Base-by-base conservation (phyloP, 2,888 invertebrate species). In the Mongoloraphidia duomilia region DNA sequence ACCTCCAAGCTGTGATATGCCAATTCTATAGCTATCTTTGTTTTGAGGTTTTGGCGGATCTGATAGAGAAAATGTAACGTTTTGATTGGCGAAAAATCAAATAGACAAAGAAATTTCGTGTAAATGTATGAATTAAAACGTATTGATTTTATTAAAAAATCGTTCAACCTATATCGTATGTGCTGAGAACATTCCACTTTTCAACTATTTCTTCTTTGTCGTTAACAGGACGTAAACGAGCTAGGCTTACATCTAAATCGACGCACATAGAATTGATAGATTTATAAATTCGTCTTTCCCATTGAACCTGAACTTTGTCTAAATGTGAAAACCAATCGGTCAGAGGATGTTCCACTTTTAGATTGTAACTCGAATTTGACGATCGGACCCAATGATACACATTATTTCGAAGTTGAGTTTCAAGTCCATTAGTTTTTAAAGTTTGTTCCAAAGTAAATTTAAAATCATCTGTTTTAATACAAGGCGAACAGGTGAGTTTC, bases 221-320 rank as follows among this genome's bases (percentile, higher is more conserved):
- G 41, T 76, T 73, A 36, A 78, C 79, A 9, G 79, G 71, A 53
- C 94, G 72, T 54, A 84, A 72, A 63, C 84, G 81, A 2, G 88
- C 87, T 52, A 93, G 67, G 8, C 88, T 84, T 41, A 91, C 84
- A 60, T 87, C 87, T 43, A 95, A 70, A 67, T 96, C 94, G 41
- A 81, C 83, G 59, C 92, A 91, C 89, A 95, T 95, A 2, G 93
- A 92, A 70, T 93, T 92, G 49, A 96, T 71, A 17, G 93, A 94
- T 69, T 95, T 95, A 59, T 92, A 84, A 47, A 96, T 91, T 53
- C 94, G 75, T 57, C 90, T 84, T 64, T 95, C 95, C 95, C 95
- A 96, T 57, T 87, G 84, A 33, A 83, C 77, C 61, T 93, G 92
- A 12, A 89, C 83, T 68, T 91, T 88, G 58, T 81, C 76, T 46